These are phyloP conservation scores for Megathymus violae DNA, from an alignment of 1,140 invertebrate genomes.

Conservation along the genomic window DNA sequence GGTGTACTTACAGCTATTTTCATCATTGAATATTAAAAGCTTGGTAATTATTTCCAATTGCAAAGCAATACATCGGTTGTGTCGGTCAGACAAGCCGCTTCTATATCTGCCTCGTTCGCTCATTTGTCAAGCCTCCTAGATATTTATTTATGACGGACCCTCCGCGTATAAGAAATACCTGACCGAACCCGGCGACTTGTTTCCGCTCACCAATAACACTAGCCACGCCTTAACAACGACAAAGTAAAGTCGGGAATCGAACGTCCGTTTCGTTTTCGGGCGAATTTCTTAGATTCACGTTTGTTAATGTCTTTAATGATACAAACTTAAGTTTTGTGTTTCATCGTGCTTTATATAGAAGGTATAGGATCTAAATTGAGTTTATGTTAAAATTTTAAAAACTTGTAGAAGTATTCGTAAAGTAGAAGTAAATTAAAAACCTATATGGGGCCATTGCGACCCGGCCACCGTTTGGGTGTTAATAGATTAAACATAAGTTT, in stretches of 20 bases:
- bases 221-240: background rate
- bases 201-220: constrained; percentile 7
- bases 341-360: constrained; percentile 8
- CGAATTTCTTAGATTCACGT: constrained; percentile 19
- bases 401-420: constrained; percentile 42
- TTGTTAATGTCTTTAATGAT: constrained; percentile 37
- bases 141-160: constrained; percentile 78
- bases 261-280: background rate
- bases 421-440: constrained; percentile 71
- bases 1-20: constrained; percentile 3
- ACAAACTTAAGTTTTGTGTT: constrained; percentile 25
- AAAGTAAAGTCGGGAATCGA: constrained; percentile 37
- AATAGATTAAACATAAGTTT: constrained; percentile 58
- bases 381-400: constrained; percentile 20
- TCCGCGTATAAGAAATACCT: constrained; percentile 68
- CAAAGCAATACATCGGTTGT: constrained; percentile 24
- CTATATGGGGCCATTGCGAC: constrained; percentile 54
- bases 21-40: constrained; percentile 6
- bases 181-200: constrained; percentile 33
- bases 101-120: constrained; percentile 68
- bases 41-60: constrained; percentile 20
- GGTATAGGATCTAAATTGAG: constrained; percentile 10
- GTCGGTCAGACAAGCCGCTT: constrained; percentile 52
- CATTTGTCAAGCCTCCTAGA: constrained; percentile 76
- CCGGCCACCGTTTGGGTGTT: constrained; percentile 69